Base-by-base conservation (phyloP, 2,888 invertebrate species). In the Hydroisotoma schaefferi region DNA sequence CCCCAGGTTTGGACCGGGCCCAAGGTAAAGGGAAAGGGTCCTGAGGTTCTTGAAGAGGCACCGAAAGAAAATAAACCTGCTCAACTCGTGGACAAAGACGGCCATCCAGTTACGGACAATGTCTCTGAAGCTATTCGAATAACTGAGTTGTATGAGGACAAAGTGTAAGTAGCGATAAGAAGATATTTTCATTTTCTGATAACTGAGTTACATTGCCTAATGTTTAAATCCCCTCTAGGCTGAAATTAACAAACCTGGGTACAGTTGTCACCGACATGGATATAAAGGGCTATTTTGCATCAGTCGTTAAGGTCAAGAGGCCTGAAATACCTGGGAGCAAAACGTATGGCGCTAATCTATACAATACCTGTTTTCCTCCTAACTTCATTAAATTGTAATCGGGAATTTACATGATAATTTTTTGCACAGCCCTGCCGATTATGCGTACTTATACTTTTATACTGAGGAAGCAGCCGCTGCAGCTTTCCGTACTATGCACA, bases 401-500 rank as follows among this genome's bases (percentile, higher is more conserved):
- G 10, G 4, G 8, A 48, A 22, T 47, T 26, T 47, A 15, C 2
- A 22, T 27, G 15, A 27, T 29, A 54, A 28, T 28, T 1, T 27
- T 25, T 18, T 15, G 5, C 20, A 10, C 40, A 40, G 40, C 15
- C 15, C 40, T 15, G 62, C 57, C 15, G 60, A 62, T 20, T 65
- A 57, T 28, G 57, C 59, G 4, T 57, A 52, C 22, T 52, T 62
- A 10, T 57, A 57, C 22, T 65, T 65, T 29, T 47, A 54, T 48
- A 59, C 62, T 1, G 60, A 65, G 20, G 61, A 65, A 55, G 65
- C 59, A 20, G 65, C 65, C 0, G 53, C 59, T 10, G 62, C 65
- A 2, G 65, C 65, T 8, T 52, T 62, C 22, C 59, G 46, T 48
- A 62, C 60, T 1, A 65, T 65, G 65, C 55, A 65, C 25, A 33